phyloP scores from a whole-genome alignment of 1,140 invertebrate genomes.

The Leptinotarsa defecta region DNA sequence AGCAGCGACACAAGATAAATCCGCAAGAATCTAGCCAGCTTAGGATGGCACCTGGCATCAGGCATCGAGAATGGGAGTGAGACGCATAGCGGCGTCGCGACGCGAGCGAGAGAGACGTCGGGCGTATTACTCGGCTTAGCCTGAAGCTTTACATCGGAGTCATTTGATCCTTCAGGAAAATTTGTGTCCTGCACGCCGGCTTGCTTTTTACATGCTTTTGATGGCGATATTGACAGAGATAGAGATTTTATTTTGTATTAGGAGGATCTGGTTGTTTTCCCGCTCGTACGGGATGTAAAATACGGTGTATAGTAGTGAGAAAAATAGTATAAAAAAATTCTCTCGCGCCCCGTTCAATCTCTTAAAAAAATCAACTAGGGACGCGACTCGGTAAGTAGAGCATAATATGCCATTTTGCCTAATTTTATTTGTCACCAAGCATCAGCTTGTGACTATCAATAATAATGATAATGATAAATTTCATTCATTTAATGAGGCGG shows the following conservation, averaged over 20 bases:
- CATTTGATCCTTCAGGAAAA: conserved; percentile 48
- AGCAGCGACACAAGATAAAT: conserved; percentile 46
- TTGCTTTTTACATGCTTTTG: conserved; percentile 35
- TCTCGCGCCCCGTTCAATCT: no score
- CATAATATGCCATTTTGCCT: no score
- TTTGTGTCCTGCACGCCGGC: conserved; percentile 40
- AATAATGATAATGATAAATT: no score
- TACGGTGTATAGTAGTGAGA: no score
- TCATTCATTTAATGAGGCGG: no score
- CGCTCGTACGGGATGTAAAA: no score
- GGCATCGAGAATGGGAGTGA: conserved; percentile 37
- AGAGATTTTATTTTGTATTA: background rate
- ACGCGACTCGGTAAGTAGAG: no score
- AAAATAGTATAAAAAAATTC: no score
- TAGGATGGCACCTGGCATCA: conserved; percentile 46
- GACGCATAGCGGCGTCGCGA: conserved; percentile 28
- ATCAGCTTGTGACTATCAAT: no score
- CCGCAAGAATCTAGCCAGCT: conserved; percentile 44
- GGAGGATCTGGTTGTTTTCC: no score
- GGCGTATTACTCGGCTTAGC: conserved; percentile 44
- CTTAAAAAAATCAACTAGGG: no score
- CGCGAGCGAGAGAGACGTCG: conserved; percentile 29
- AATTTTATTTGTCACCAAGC: no score
- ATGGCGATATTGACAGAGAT: conserved; percentile 9
- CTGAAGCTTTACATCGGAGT: conserved; percentile 44